A percentile compares a stretch with the other conserved stretches of the same genome.
Conservation (phyloP, 2,797 vertebrate species). For the Amblyraja radiata region DNA sequence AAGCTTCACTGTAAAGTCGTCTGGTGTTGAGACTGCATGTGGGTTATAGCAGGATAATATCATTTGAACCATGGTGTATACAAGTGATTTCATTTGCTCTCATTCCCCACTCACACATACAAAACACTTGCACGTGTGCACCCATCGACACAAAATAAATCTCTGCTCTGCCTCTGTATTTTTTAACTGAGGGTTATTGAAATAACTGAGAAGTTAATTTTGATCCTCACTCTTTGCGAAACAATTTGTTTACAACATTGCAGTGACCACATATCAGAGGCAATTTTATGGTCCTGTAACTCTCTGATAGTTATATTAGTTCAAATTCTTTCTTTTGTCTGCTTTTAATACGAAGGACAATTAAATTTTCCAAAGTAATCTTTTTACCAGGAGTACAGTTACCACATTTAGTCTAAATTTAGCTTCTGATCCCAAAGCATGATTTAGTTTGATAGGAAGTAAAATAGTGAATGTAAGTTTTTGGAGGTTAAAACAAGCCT, state of each 20-base stretch:
- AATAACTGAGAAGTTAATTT: background rate
- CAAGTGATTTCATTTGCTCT: background rate
- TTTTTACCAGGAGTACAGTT: background rate
- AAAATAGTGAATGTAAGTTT: background rate
- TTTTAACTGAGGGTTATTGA: background rate
- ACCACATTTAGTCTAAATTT: background rate
- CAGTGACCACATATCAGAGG: background rate
- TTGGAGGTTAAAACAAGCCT: background rate
- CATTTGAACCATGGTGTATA: background rate
- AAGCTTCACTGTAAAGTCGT: background rate
- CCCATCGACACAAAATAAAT: background rate
- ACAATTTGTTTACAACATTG: background rate
- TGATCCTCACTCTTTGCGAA: background rate
- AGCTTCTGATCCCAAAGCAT: background rate
- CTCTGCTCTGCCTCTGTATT: background rate
- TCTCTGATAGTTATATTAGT: conserved; percentile 43
- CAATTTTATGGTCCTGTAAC: conserved; percentile 39
- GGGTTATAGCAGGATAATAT: background rate
- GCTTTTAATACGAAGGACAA: background rate
- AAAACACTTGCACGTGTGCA: background rate
- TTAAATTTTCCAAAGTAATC: background rate
- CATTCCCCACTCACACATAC: background rate
- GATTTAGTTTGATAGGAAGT: background rate
- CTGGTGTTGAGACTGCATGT: background rate
- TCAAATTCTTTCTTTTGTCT: background rate